phyloP scores from a whole-genome alignment of 1,140 invertebrate genomes.

The Drosophila busckii region DNA sequence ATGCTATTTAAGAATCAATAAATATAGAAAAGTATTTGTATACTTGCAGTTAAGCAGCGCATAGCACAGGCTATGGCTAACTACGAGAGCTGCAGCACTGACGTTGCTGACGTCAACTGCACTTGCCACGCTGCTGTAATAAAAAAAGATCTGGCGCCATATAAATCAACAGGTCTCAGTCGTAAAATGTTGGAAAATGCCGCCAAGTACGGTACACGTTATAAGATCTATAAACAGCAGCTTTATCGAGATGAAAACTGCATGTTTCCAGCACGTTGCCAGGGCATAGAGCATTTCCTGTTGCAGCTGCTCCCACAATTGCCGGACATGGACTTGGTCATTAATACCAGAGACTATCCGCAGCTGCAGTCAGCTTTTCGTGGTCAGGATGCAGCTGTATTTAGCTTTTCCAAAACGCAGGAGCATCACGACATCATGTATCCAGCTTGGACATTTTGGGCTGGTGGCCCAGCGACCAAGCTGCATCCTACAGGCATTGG shows the following conservation, averaged over 20 bases:
- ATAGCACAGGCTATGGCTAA: constrained; percentile 58
- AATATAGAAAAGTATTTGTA: no score
- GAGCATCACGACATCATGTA: constrained; percentile 96
- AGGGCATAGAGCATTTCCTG: constrained; percentile 95
- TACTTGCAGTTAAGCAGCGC: constrained; percentile 44
- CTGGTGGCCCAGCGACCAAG: constrained; percentile 96
- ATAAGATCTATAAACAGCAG: constrained; percentile 86
- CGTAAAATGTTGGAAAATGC: constrained; percentile 83
- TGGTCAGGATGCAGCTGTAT: constrained; percentile 85
- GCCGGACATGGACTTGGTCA: constrained; percentile 91
- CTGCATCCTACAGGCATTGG: constrained; percentile 95
- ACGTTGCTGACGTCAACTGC: constrained; percentile 79
- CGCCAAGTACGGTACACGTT: constrained; percentile 83
- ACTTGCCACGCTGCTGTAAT: constrained; percentile 84
- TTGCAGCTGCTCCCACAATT: constrained; percentile 85
- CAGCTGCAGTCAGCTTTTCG: constrained; percentile 81
- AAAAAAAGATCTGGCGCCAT: constrained; percentile 84
- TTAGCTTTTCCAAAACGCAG: constrained; percentile 95
- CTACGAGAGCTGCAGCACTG: constrained; percentile 39
- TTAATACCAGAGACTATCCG: constrained; percentile 96
- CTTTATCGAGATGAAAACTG: constrained; percentile 91
- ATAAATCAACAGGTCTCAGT: constrained; percentile 83
- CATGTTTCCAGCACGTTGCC: constrained; percentile 94
- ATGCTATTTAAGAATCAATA: no score
- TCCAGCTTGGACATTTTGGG: constrained; percentile 98